Percentiles rank a stretch among this genome's conserved stretches.
phyloP scores from a whole-genome alignment of 2,888 invertebrate species.

The Lymantria monacha region DNA sequence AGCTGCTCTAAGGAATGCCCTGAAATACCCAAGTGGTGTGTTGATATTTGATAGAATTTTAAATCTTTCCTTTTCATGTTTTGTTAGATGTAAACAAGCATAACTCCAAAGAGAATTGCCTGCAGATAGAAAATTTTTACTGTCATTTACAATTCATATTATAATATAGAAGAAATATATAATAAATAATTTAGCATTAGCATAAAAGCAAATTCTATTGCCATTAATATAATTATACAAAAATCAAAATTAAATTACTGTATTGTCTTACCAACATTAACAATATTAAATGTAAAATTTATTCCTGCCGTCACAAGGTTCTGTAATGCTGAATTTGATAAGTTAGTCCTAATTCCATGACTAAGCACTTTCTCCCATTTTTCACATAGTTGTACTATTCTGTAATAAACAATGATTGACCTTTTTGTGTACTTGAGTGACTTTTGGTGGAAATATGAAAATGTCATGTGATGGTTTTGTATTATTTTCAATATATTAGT shows the following conservation, averaged over 20 bases:
- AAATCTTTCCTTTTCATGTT: slow-evolving; percentile 94
- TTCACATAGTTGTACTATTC: slow-evolving; percentile 84
- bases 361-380: slow-evolving; percentile 89
- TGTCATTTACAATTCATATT: too few species aligned
- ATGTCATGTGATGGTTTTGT: too few species aligned
- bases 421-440: too few species aligned
- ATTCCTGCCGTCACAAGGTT: slow-evolving; percentile 74
- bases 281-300: slow-evolving; percentile 75
- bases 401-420: slow-evolving; percentile 38
- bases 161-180: slow-evolving; percentile 1
- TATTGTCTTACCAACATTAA: slow-evolving; percentile 69
- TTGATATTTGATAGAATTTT: slow-evolving; percentile 80
- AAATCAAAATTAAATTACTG: slow-evolving; percentile 4
- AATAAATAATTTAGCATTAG: not conserved
- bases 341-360: slow-evolving; percentile 87
- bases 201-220: not conserved
- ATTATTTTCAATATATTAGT: too few species aligned
- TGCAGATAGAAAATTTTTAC: slow-evolving; percentile 34
- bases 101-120: slow-evolving; percentile 89
- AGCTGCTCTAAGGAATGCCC: slow-evolving; percentile 94
- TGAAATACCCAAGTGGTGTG: slow-evolving; percentile 87
- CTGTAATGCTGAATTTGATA: slow-evolving; percentile 72
- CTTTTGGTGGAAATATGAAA: too few species aligned
- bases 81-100: slow-evolving; percentile 89
- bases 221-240: not conserved